Base-by-base conservation (phyloP, 35 echinoderm and acorn worm genomes). In the Stichopus chloronotus region DNA sequence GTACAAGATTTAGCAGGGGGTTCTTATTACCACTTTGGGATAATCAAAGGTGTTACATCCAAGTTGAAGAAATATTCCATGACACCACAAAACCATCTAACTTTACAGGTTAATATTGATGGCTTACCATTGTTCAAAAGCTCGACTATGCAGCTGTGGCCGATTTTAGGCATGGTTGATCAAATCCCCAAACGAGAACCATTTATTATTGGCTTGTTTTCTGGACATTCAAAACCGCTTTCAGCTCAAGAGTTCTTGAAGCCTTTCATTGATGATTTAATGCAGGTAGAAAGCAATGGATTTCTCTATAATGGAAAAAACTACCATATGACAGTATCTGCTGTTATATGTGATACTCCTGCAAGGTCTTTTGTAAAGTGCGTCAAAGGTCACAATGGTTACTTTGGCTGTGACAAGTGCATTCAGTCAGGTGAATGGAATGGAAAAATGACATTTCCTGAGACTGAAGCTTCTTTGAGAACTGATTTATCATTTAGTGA, bases 341-440 rank as follows among this genome's bases (percentile, higher is more conserved):
- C 58, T 55, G 13, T 84, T 83, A 22, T 96, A 25, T 96, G 95
- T 92, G 92, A 96, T 69, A 94, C 92, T 20, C 92, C 92, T 19
- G 95, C 92, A 69, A 25, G 93, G 4, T 90, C 95, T 25, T 92
- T 94, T 53, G 60, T 96, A 9, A 96, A 94, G 77, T 30, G 63
- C 8, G 43, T 65, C n/a, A 96, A 96, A 68, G 82, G 88, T 9
- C 93, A 96, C 85, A 79, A 8, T 71, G 95, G 95, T 17, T 96
- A 94, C 55, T 19, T 23, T 9, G 95, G 95, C 2, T 96, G 95
- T 94, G 95, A 96, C 53, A 91, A 83, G 24, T 96, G 93, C 84
- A 88, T 20, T 3, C 88, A 92, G 6, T 90, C 91, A 52, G 11
- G 60, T 5, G 20, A 58, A 22, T 30, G 57, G 5, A 55, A 57